phyloP scores from a whole-genome alignment of 2,888 invertebrate genomes.

The Pardosa pseudoannulata region DNA sequence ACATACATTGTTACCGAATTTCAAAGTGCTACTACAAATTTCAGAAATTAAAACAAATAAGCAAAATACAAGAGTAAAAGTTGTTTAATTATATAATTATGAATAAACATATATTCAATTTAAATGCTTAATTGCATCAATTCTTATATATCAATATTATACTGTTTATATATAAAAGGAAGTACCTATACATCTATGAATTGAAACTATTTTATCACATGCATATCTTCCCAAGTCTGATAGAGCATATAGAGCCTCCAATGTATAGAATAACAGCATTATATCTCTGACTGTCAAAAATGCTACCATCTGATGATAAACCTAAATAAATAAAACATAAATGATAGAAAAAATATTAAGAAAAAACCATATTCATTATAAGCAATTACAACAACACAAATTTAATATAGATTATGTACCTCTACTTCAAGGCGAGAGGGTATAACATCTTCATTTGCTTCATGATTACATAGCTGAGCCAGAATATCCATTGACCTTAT shows the following conservation, averaged over 20 bases:
- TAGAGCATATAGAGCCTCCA: slow-evolving; percentile 96
- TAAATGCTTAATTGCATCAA: no score
- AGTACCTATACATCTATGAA: slow-evolving; percentile 92
- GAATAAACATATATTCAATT: no score
- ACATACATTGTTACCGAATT: no score
- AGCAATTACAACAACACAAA: no score
- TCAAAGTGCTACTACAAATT: no score
- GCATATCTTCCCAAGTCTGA: slow-evolving; percentile 93
- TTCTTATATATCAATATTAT: background rate
- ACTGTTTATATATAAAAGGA: background rate
- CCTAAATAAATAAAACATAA: slow-evolving; percentile 24
- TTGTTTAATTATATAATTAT: no score
- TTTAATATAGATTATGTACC: slow-evolving; percentile 77
- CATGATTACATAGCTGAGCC: slow-evolving; percentile 91
- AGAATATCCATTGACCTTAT: slow-evolving; percentile 93
- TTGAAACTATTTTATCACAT: slow-evolving; percentile 90
- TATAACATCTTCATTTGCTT: slow-evolving; percentile 87
- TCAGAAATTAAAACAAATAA: no score
- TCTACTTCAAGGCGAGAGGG: slow-evolving; percentile 85
- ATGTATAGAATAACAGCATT: slow-evolving; percentile 93
- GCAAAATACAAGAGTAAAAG: no score
- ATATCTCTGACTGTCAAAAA: slow-evolving; percentile 94
- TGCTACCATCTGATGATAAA: slow-evolving; percentile 78
- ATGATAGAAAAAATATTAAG: no score
- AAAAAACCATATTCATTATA: no score